phyloP scores from a whole-genome alignment of 2,888 invertebrate genomes.

The Falcaria lacertinaria region DNA sequence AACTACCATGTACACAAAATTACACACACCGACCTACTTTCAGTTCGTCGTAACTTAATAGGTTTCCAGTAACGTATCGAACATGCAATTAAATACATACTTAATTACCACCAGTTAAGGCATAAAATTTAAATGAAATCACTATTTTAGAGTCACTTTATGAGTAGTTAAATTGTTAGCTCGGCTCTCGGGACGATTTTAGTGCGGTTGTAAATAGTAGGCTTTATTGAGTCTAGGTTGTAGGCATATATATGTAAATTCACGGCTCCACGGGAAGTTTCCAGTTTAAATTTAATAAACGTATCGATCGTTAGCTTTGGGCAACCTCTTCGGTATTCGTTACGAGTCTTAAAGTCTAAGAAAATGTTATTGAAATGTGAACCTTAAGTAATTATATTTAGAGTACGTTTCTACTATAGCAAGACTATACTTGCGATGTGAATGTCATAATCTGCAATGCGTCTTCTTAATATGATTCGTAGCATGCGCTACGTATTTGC shows the following conservation, averaged over 20 bases:
- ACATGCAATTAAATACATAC: neutral
- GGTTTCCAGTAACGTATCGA: neutral
- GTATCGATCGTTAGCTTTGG: too few relatives aligned
- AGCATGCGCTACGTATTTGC: neutral
- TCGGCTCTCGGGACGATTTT: neutral
- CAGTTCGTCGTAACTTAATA: neutral
- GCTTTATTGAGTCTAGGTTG: neutral
- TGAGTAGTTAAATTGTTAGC: constrained; percentile 5
- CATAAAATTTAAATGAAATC: constrained; percentile 10
- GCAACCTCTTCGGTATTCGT: too few relatives aligned
- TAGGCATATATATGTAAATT: too few relatives aligned
- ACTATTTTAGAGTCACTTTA: constrained; percentile 6
- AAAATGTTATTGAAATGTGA: too few relatives aligned
- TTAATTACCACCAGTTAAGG: constrained; percentile 7
- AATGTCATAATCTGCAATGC: too few relatives aligned
- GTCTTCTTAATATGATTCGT: neutral
- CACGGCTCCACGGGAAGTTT: too few relatives aligned
- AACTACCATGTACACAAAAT: too few relatives aligned
- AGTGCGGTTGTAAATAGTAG: neutral
- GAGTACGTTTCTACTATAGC: too few relatives aligned
- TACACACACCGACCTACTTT: neutral
- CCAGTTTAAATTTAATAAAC: too few relatives aligned
- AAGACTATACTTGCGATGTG: too few relatives aligned
- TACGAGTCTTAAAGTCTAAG: too few relatives aligned
- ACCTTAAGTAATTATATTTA: too few relatives aligned